Evolutionary conservation across 1,140 invertebrate species (phyloP).

Genomic region (Orchestia grillus): DNA sequence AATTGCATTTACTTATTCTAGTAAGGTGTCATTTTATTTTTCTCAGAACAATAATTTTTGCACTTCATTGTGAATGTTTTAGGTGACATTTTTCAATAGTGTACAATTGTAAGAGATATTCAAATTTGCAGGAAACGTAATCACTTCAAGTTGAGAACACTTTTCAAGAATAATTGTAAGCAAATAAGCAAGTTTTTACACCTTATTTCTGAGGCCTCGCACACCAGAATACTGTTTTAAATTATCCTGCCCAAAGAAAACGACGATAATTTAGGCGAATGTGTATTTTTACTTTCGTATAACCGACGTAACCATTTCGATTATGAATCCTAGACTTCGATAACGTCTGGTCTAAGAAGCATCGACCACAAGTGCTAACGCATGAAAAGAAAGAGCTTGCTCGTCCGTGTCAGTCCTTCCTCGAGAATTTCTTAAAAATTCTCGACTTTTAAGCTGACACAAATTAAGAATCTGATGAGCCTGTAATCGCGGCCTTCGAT

Average conservation of each 20-base stretch:
- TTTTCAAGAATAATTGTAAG: no score
- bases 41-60: no score
- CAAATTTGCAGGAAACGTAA: no score
- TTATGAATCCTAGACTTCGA: background rate
- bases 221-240: background rate
- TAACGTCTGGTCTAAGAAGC: background rate
- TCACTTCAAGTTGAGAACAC: no score
- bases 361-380: background rate
- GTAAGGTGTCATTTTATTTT: no score
- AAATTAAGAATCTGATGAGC: slow-evolving; percentile 31
- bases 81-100: no score
- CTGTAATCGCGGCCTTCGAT: background rate
- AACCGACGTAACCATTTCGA: background rate
- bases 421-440: background rate
- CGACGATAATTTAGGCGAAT: background rate
- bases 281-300: background rate
- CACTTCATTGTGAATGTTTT: no score
- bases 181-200: no score
- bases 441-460: slow-evolving; percentile 16
- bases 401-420: background rate
- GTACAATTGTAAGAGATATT: no score
- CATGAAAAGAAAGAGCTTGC: background rate
- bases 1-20: no score
- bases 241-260: background rate
- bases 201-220: background rate